phyloP scores from a whole-genome alignment of 2,888 invertebrate species.

The Acrobasis suavella region DNA sequence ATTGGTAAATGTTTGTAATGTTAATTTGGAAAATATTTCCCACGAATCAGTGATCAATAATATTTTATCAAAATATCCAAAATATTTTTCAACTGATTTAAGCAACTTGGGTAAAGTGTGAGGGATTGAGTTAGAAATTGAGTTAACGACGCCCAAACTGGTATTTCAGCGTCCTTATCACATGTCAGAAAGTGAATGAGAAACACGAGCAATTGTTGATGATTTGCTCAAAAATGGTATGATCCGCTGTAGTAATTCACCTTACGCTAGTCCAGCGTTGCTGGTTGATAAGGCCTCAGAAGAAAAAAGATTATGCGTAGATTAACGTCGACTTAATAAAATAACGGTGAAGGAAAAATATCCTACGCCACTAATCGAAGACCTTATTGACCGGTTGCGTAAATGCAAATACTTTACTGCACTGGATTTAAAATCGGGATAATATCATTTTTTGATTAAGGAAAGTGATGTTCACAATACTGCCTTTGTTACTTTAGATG shows the following conservation, averaged over 20 bases:
- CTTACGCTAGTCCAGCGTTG: conserved; percentile 21
- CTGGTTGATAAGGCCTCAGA: conserved; percentile 26
- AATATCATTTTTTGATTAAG: too few species aligned
- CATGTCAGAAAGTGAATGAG: conserved; percentile 1
- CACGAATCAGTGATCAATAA: neutral
- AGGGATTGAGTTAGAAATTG: too few species aligned
- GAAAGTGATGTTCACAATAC: conserved; percentile 25
- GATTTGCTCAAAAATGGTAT: conserved; percentile 15
- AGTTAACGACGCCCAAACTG: neutral
- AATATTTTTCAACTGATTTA: neutral
- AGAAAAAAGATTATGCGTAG: too few species aligned
- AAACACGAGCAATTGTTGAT: conserved; percentile 16
- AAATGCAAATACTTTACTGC: conserved; percentile 28
- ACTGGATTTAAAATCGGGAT: conserved; percentile 21
- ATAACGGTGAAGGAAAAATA: too few species aligned
- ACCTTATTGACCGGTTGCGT: conserved; percentile 28
- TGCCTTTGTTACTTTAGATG: conserved; percentile 29
- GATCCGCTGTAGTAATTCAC: conserved; percentile 22
- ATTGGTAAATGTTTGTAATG: neutral
- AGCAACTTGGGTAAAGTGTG: too few species aligned
- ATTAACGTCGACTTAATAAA: too few species aligned
- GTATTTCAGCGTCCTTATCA: conserved; percentile 4
- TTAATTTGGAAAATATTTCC: neutral
- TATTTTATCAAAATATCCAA: neutral
- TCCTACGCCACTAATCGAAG: conserved; percentile 28